Conservation (phyloP, 2,113 vertebrate species). For the Paralichthys olivaceus region DNA sequence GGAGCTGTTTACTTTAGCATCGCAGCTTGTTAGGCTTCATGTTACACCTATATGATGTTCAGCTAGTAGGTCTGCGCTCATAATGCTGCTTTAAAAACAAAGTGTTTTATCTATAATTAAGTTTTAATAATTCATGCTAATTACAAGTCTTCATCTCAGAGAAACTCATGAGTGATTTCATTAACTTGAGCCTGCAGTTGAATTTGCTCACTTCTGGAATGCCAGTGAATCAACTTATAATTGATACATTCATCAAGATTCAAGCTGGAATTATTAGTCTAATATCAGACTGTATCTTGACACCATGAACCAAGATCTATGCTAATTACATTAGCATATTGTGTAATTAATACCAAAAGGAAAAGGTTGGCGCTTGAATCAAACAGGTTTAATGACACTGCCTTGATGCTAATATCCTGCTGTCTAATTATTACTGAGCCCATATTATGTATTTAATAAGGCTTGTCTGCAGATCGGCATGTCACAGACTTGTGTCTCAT, state of each 20-base stretch:
- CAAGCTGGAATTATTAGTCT: background rate
- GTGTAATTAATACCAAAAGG: conserved; percentile 13
- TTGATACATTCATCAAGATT: conserved; percentile 11
- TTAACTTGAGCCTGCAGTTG: background rate
- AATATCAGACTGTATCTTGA: conserved; percentile 1
- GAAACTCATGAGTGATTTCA: background rate
- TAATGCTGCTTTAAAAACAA: too few species aligned
- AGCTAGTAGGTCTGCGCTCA: too few species aligned
- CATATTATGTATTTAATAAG: conserved; percentile 20
- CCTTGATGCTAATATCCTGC: conserved; percentile 21
- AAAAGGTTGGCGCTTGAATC: conserved; percentile 22
- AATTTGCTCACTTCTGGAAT: background rate
- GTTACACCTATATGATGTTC: too few species aligned
- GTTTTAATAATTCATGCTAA: background rate
- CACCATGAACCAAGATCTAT: background rate
- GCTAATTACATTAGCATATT: conserved; percentile 11
- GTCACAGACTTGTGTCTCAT: conserved; percentile 19
- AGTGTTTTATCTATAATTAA: background rate
- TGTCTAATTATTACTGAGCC: conserved; percentile 5
- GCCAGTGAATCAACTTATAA: background rate
- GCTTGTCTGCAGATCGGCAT: conserved; percentile 4
- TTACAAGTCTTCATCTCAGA: background rate
- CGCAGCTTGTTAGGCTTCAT: too few species aligned
- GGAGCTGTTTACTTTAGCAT: background rate
- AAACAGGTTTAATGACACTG: conserved; percentile 31